These are phyloP conservation scores for Phyllostomus hastatus DNA, from an alignment of 2,113 vertebrate genomes.

Conservation along the genomic window DNA sequence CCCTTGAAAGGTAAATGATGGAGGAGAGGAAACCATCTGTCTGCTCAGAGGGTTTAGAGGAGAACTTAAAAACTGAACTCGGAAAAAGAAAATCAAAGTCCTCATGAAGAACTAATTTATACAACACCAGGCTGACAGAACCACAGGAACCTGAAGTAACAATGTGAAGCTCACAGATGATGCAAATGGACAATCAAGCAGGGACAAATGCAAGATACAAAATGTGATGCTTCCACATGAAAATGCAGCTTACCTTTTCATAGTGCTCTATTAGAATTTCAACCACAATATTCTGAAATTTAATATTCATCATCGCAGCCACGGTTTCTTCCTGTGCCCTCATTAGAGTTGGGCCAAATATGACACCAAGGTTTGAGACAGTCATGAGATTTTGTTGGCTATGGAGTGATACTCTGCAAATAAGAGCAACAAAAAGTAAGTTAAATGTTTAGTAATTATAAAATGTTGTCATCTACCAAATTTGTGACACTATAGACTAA, in stretches of 20 bases:
- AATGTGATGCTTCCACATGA: neutral
- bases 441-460: neutral
- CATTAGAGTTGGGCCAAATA: slow-evolving; percentile 98
- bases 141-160: neutral
- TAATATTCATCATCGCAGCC: slow-evolving; percentile 99
- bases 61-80: neutral
- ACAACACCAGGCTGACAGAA: neutral
- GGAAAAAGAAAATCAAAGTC: neutral
- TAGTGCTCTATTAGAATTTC: slow-evolving; percentile 99
- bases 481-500: neutral
- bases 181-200: neutral
- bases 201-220: neutral
- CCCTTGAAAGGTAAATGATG: neutral
- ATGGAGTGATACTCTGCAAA: slow-evolving; percentile 93
- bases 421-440: slow-evolving; percentile 36
- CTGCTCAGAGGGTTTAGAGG: neutral
- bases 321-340: slow-evolving; percentile 98
- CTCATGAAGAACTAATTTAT: neutral
- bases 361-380: slow-evolving; percentile 96
- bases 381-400: slow-evolving; percentile 98
- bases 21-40: neutral
- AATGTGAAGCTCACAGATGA: neutral
- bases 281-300: slow-evolving; percentile 98
- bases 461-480: neutral
- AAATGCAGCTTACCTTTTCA: slow-evolving; percentile 86